Conservation (phyloP, 2,888 invertebrate genomes). For the Cataglyphis altisquamis region DNA sequence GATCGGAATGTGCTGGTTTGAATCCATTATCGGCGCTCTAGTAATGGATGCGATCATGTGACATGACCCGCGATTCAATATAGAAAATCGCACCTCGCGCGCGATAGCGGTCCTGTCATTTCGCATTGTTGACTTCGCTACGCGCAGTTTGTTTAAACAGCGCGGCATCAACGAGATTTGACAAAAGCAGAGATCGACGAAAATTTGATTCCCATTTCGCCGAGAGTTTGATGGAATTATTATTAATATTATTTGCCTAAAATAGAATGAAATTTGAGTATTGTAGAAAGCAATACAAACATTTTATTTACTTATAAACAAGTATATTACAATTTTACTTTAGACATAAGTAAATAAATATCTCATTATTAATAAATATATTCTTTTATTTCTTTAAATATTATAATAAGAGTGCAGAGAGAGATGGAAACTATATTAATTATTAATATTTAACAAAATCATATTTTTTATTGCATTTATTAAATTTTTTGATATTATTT, state of each 20-base stretch:
- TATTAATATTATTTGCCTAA: neutral
- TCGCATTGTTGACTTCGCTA: conserved; percentile 37
- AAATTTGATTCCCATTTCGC: conserved; percentile 33
- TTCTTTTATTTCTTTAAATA: too few species aligned
- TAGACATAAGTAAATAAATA: too few species aligned
- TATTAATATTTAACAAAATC: too few species aligned
- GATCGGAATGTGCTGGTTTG: conserved; percentile 18
- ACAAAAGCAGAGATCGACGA: conserved; percentile 28
- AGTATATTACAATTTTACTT: neutral
- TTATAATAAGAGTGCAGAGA: too few species aligned
- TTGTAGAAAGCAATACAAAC: neutral
- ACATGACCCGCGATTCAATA: conserved; percentile 27
- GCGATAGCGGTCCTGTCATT: conserved; percentile 33
- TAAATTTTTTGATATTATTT: too few species aligned
- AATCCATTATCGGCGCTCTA: conserved; percentile 15
- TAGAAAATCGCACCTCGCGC: conserved; percentile 13
- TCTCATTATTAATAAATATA: too few species aligned
- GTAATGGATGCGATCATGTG: neutral
- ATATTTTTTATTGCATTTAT: too few species aligned
- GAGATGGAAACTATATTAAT: too few species aligned
- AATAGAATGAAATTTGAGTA: neutral
- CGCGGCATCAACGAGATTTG: conserved; percentile 14
- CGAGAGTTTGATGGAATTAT: neutral
- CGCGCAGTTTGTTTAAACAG: conserved; percentile 28
- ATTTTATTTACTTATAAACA: neutral